Evolutionary conservation across 2,797 vertebrate species (phyloP).

Genomic region (Sebastes baramenuke): DNA sequence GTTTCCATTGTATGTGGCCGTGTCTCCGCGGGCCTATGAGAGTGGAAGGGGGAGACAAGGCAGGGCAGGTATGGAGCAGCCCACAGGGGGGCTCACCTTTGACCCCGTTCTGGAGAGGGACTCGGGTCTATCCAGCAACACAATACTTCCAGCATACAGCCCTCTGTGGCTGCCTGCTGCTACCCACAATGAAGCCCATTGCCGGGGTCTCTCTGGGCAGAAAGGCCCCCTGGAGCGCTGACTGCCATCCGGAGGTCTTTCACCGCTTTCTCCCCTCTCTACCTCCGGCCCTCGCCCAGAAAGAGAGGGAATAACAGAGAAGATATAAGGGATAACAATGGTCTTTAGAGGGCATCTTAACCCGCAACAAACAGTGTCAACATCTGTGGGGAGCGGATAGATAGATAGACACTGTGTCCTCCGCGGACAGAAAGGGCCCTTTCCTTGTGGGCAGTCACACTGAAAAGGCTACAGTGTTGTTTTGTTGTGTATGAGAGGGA

Average conservation of each 20-base stretch:
- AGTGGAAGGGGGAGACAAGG: conserved; percentile 49
- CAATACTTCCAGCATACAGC: conserved; percentile 87
- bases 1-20: conserved; percentile 56
- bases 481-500: conserved; percentile 79
- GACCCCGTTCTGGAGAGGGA: conserved; percentile 79
- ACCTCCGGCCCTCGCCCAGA: conserved; percentile 49
- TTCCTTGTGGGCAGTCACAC: conserved; percentile 83
- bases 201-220: conserved; percentile 83
- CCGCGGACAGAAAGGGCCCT: conserved; percentile 80
- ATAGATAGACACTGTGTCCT: conserved; percentile 79
- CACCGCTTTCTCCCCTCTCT: conserved; percentile 75
- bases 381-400: conserved; percentile 88
- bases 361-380: conserved; percentile 90
- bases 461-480: conserved; percentile 89
- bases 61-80: conserved; percentile 85
- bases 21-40: conserved; percentile 42
- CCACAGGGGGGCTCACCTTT: conserved; percentile 86
- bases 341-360: conserved; percentile 94
- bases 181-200: conserved; percentile 87
- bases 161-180: conserved; percentile 91
- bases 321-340: conserved; percentile 92
- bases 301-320: conserved; percentile 87
- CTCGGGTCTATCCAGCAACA: conserved; percentile 79
- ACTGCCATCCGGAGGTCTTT: conserved; percentile 90
- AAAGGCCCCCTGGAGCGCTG: conserved; percentile 88